A percentile compares a stretch with the other conserved stretches of the same genome.
Evolutionary conservation across 2,888 invertebrate genomes (phyloP).

Genomic region (Exocentrus adspersus): DNA sequence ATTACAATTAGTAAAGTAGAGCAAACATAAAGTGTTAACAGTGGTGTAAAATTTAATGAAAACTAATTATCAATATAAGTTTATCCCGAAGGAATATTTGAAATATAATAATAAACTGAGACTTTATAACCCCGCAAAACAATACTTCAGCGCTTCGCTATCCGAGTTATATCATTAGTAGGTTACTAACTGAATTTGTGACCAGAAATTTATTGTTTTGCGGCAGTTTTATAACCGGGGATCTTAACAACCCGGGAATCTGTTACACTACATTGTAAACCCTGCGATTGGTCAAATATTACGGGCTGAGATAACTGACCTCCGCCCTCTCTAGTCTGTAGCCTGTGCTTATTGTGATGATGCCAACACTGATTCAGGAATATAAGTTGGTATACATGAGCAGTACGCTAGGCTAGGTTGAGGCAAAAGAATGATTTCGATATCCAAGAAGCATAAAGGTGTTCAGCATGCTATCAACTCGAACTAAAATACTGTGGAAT

Average conservation of each 20-base stretch:
- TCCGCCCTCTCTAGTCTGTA: too few relatives aligned
- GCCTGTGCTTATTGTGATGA: too few relatives aligned
- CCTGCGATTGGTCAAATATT: neutral
- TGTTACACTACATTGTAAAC: conserved; percentile 14
- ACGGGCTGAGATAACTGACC: too few relatives aligned
- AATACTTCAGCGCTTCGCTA: neutral
- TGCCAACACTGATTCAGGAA: too few relatives aligned
- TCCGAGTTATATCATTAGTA: conserved; percentile 10
- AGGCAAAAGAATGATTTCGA: too few relatives aligned
- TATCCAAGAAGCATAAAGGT: too few relatives aligned
- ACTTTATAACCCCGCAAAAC: conserved; percentile 9
- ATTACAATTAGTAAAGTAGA: conserved; percentile 28
- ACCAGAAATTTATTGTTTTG: conserved; percentile 21
- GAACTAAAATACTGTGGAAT: too few relatives aligned
- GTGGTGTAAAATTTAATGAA: conserved; percentile 28
- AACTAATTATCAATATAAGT: conserved; percentile 26
- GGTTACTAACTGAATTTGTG: conserved; percentile 16
- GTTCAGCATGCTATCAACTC: too few relatives aligned
- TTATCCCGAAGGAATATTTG: conserved; percentile 16
- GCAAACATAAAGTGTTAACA: conserved; percentile 31
- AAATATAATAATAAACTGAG: conserved; percentile 21
- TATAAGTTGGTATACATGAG: too few relatives aligned
- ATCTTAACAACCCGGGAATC: neutral
- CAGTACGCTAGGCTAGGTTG: too few relatives aligned
- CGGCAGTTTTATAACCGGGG: neutral